phyloP scores from a whole-genome alignment of 2,888 invertebrate species.

The Agrotis clavis region DNA sequence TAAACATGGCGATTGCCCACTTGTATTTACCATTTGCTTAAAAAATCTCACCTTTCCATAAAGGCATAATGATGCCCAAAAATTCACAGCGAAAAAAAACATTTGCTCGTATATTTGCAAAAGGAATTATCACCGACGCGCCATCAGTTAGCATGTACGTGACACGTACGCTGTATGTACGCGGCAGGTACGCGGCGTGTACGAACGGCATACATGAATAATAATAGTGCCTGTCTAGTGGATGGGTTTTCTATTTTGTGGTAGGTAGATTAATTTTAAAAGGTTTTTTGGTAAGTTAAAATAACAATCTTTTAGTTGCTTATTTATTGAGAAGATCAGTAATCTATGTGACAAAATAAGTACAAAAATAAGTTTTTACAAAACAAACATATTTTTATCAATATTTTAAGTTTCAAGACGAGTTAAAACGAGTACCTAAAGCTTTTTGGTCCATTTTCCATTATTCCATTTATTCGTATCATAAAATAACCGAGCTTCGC shows the following conservation, averaged over 20 bases:
- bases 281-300: neutral
- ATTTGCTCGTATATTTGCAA: constrained; percentile 2
- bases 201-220: constrained; percentile 48
- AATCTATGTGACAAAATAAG: no score
- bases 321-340: no score
- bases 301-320: neutral
- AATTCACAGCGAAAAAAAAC: neutral
- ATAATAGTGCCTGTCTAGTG: constrained; percentile 30
- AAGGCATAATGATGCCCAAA: neutral
- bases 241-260: constrained; percentile 6
- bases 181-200: neutral
- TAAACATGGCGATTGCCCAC: neutral
- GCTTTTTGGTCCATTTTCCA: no score
- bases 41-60: neutral
- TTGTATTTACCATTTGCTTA: neutral
- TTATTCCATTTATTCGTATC: no score
- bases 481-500: no score
- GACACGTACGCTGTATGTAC: neutral
- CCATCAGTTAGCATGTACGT: constrained; percentile 6
- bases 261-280: constrained; percentile 15
- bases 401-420: no score
- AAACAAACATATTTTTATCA: no score
- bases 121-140: constrained; percentile 10
- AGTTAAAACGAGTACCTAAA: no score
- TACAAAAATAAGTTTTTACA: no score